Evolutionary conservation across 2,113 vertebrate species (phyloP).

Genomic region (Ancistrus triradiatus): DNA sequence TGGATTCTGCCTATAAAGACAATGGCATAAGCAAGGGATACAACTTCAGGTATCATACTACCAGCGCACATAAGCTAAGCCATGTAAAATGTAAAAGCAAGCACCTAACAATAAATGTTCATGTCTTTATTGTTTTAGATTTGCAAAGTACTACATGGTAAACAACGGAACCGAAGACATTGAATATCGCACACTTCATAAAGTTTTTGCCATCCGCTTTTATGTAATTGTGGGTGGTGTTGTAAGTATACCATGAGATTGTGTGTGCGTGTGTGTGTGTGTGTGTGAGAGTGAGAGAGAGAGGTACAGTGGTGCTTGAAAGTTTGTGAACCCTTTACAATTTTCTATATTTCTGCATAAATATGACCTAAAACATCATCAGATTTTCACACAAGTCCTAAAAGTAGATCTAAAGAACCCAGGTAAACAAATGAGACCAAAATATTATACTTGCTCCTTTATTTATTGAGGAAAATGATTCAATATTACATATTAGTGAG

Average conservation of each 20-base stretch:
- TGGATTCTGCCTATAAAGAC: constrained; percentile 70
- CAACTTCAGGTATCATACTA: constrained; percentile 78
- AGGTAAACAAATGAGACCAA: no score
- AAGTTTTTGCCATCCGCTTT: constrained; percentile 84
- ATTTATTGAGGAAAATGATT: no score
- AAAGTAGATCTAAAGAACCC: no score
- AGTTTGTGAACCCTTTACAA: no score
- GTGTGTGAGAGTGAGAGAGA: neutral
- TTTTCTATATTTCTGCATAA: neutral
- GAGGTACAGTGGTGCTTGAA: no score
- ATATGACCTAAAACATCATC: neutral
- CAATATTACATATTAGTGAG: no score
- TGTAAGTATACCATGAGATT: constrained; percentile 64
- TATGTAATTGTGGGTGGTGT: constrained; percentile 85
- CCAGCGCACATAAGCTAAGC: neutral
- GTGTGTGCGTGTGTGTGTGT: neutral
- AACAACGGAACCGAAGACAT: constrained; percentile 73
- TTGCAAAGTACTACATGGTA: constrained; percentile 79
- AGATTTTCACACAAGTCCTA: no score
- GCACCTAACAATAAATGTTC: neutral
- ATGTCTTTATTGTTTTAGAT: constrained; percentile 51
- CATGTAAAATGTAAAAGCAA: neutral
- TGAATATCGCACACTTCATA: constrained; percentile 82
- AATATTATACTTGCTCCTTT: no score
- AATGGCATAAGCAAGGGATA: constrained; percentile 71